Evolutionary conservation across 2,888 invertebrate species (phyloP), one percentile per base, ranked within the genome.

Genomic region (Eupelmus urozonus): DNA sequence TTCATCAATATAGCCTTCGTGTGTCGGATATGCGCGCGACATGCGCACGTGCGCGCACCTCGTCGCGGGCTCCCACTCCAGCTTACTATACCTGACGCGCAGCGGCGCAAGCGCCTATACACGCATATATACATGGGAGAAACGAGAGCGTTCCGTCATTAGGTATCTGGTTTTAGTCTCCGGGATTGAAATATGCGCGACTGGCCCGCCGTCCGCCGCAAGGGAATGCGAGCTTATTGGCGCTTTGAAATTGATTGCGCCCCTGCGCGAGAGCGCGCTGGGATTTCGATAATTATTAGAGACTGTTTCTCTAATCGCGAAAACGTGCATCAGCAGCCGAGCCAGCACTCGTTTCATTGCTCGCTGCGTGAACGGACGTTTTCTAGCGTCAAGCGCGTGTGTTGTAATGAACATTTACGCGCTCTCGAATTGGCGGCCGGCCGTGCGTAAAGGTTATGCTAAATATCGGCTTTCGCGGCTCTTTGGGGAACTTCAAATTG

Each of bases 271-370:
- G 42, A 16, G 59, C 70, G 40, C 63, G n/a, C 59, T 25, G 78
- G 76, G 63, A 73, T 78, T 78, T 63, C 74, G 75, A 65, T 80
- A 80, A 80, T 81, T 81, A 80, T 80, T 78, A 70, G 70, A 70
- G 74, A 76, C 77, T 67, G 70, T 74, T 74, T 74, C 73, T 71
- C 80, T 80, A 74, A 77, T 77, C 77, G 76, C 34, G 71, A 75
- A 74, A 79, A 79, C 75, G 66, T 69, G 66, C 66, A 2, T 16
- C n/a, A n/a, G n/a, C n/a, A n/a, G n/a, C n/a, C 11, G 42, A 20
- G 42, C 34, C 53, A n/a, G n/a, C 18, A 4, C 59, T 40, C 40
- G 5, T 66, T 51, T 53, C 34, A 25, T 49, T 65, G 40, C 45
- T 18, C 60, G 11, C 65, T 34, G 16, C 3, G 18, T 11, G 5